Base-by-base conservation (phyloP, 1,140 invertebrate genomes). In the Charaxes varanes region DNA sequence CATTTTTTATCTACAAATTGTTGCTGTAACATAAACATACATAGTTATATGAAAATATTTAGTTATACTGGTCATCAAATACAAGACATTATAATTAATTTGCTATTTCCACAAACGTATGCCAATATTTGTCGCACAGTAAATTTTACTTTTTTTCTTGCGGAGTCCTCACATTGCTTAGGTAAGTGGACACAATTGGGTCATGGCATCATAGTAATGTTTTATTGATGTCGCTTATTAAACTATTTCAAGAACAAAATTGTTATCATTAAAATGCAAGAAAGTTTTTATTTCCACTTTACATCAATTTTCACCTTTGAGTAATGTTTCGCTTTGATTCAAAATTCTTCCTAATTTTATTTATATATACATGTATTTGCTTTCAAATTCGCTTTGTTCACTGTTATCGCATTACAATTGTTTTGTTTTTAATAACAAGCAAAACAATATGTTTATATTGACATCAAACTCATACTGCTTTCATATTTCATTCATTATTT, bases 291-390 rank as follows among this genome's bases (percentile, higher is more conserved):
- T 62, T 67, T 60, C 37, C 62, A 67, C 52, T 53, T 47, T 59
- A 50, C 66, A 54, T 51, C 45, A 56, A 45, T 44, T 53, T 63
- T 70, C 65, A 74, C 63, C 38, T 73, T 79, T 67, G 74, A 72
- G 79, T 83, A 83, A 80, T 54, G 79, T 83, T 83, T 83, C 79
- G 79, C 79, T 78, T 83, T 80, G 79, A 80, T 79, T 77, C 72
- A 21, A 28, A 41, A 66, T 34, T 63, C 51, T 50, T 63, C n/a
- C n/a, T n/a, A n/a, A n/a, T 50, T 54, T 67, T 23, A 24, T 60
- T 72, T 57, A 58, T 63, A 57, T 55, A 41, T 40, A 48, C 51
- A 59, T 67, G n/a, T n/a, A 31, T 56, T 48, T 54, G 40, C 48
- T 46, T 61, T 67, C 49, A 62, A 55, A 47, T 15, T 41, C 56